phyloP scores from a whole-genome alignment of 1,140 invertebrate species.

The Galleria mellonella region DNA sequence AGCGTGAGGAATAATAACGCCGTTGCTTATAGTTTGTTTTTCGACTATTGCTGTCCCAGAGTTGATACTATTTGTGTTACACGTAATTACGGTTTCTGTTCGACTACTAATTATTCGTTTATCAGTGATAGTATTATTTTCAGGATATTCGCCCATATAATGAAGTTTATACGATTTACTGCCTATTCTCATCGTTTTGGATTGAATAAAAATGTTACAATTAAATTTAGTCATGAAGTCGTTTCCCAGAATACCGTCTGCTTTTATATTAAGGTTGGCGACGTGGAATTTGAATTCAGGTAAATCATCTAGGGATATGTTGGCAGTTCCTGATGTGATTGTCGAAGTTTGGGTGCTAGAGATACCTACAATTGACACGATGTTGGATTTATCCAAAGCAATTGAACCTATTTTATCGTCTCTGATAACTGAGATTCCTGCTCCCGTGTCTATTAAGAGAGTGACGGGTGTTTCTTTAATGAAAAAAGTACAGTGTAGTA shows the following conservation, averaged over 20 bases:
- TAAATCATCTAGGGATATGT: conserved; percentile 19
- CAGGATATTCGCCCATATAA: conserved; percentile 9
- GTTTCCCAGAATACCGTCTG: conserved; percentile 28
- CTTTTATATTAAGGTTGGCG: conserved; percentile 20
- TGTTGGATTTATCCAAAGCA: conserved; percentile 1
- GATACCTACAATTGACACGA: conserved; percentile 8
- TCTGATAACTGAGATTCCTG: conserved; percentile 10
- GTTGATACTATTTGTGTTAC: conserved; percentile 3
- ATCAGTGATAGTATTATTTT: background rate
- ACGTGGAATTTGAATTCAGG: conserved; percentile 22
- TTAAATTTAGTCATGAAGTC: conserved; percentile 31
- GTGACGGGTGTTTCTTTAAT: conserved; percentile 2
- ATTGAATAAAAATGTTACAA: conserved; percentile 19
- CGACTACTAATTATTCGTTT: conserved; percentile 14
- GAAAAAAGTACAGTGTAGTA: conserved; percentile 8
- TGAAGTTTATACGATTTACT: conserved; percentile 19
- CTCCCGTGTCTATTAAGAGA: conserved; percentile 13
- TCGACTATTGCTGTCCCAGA: conserved; percentile 11
- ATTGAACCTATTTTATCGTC: conserved; percentile 6
- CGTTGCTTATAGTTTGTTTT: conserved; percentile 15
- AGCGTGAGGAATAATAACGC: conserved; percentile 14
- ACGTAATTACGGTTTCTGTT: conserved; percentile 22
- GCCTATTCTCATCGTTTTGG: conserved; percentile 22
- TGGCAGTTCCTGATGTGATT: conserved; percentile 10
- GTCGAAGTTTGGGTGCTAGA: conserved; percentile 3